These are phyloP conservation scores for Seira ritae DNA, from an alignment of 2,888 invertebrate genomes.

Conservation along the genomic window DNA sequence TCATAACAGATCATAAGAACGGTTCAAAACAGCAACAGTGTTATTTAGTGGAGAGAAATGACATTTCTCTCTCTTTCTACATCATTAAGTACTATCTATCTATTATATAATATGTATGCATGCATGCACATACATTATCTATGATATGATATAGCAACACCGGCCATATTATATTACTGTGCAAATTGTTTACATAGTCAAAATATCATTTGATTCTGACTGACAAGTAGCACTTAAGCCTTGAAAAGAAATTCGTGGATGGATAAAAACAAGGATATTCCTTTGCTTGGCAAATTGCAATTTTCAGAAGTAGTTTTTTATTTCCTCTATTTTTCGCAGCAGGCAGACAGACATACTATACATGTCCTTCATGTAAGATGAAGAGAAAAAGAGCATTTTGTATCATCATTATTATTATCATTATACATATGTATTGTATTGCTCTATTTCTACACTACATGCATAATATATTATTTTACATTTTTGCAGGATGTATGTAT, in stretches of 20 bases:
- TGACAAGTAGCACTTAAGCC: neutral
- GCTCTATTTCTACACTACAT: no score
- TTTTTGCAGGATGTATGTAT: no score
- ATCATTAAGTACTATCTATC: neutral
- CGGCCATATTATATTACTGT: neutral
- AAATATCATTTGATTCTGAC: neutral
- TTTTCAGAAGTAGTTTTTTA: neutral
- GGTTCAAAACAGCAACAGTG: neutral
- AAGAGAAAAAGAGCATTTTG: no score
- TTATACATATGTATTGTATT: no score
- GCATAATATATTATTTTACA: no score
- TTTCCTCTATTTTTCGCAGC: no score
- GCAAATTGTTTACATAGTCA: conserved; percentile 32
- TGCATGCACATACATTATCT: no score
- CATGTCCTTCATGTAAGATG: no score
- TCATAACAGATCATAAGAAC: neutral
- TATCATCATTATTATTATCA: no score
- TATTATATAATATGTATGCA: neutral
- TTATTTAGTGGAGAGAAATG: neutral
- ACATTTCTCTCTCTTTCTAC: neutral
- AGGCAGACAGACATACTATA: no score
- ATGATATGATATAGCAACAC: no score
- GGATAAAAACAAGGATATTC: neutral
- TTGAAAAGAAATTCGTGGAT: neutral
- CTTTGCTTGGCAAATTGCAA: neutral